phyloP scores from a whole-genome alignment of 2,797 vertebrate species.

The Chrysocyon brachyurus region DNA sequence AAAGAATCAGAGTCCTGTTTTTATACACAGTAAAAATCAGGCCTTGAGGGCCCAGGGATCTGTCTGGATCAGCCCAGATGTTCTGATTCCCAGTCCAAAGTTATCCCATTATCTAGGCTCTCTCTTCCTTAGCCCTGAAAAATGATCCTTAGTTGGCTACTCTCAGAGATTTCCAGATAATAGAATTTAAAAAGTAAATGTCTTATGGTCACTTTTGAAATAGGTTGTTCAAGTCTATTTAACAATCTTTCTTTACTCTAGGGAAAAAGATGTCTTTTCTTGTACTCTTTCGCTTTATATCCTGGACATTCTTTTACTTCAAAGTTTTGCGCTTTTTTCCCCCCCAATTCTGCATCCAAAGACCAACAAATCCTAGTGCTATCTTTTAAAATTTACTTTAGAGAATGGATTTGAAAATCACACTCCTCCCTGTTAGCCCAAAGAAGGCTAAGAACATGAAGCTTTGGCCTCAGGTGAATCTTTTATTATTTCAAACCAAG shows the following conservation, averaged over 20 bases:
- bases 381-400: conserved; percentile 55
- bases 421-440: neutral
- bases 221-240: conserved; percentile 1
- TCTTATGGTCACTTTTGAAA: conserved; percentile 7
- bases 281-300: neutral
- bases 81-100: neutral
- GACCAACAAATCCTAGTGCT: neutral
- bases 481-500: conserved; percentile 95
- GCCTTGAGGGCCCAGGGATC: neutral
- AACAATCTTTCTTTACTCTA: neutral
- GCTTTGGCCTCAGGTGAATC: conserved; percentile 90
- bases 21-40: neutral
- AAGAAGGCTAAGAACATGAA: conserved; percentile 63
- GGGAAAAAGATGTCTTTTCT: neutral
- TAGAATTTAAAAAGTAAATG: conserved; percentile 2
- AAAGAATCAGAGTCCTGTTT: neutral
- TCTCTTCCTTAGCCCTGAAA: conserved; percentile 27
- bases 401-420: conserved; percentile 44
- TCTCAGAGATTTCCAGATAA: neutral
- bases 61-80: neutral
- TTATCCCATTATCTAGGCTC: neutral
- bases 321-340: neutral
- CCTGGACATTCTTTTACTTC: neutral
- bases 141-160: neutral
- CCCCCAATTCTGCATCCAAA: neutral